Evolutionary conservation across 2,113 vertebrate species (phyloP).

Genomic region (Pan paniscus): DNA sequence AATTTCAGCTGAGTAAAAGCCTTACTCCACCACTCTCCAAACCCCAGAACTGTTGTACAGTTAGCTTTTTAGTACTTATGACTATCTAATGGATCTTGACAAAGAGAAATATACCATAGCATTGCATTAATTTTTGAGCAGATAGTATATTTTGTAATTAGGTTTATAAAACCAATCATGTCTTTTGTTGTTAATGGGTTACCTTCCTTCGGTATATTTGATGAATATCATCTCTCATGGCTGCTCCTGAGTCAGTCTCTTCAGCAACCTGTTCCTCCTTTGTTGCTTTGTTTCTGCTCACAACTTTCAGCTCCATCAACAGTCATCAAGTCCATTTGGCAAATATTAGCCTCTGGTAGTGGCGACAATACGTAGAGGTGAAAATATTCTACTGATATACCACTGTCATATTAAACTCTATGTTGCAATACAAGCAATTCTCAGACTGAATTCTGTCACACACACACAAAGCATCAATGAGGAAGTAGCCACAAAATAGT

Average conservation of each 20-base stretch:
- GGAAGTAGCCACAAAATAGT: not conserved
- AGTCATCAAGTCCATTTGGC: not conserved
- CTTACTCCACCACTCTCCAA: fast-evolving
- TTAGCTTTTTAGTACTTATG: not conserved
- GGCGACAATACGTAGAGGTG: not conserved
- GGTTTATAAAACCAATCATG: not conserved
- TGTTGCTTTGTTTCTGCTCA: not conserved
- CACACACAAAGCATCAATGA: not conserved
- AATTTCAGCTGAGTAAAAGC: not conserved
- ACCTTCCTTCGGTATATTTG: not conserved
- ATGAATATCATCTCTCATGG: not conserved
- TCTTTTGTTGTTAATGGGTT: not conserved
- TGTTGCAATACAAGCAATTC: not conserved
- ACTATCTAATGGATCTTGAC: not conserved
- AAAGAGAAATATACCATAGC: not conserved
- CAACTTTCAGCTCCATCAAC: not conserved
- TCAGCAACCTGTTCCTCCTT: not conserved
- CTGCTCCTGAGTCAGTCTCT: not conserved
- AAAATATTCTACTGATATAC: not conserved
- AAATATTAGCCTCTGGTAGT: not conserved
- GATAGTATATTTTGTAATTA: not conserved
- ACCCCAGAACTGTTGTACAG: not conserved
- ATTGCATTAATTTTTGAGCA: not conserved
- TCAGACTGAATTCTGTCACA: not conserved
- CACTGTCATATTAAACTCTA: not conserved